Evolutionary conservation across 2,888 invertebrate genomes (phyloP).

Genomic region (Horisme vitalbata): DNA sequence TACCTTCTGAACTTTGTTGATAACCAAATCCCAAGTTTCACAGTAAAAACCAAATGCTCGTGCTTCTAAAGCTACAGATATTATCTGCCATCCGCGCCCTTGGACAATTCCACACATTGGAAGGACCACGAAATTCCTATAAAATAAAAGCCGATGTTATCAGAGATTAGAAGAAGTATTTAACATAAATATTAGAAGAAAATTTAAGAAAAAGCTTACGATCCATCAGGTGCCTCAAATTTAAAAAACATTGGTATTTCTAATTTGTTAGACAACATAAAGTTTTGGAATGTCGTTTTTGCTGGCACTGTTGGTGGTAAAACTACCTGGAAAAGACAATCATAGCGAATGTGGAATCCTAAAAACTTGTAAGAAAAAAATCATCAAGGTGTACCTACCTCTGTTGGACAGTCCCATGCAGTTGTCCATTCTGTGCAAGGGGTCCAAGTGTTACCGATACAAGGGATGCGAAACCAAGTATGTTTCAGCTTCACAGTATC

Average conservation of each 20-base stretch:
- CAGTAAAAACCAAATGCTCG: constrained; percentile 63
- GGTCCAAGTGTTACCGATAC: constrained; percentile 70
- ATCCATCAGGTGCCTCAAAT: constrained; percentile 58
- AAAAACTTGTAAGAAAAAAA: too few species aligned
- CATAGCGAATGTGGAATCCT: neutral
- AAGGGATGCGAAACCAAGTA: constrained; percentile 71
- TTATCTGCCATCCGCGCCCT: constrained; percentile 72
- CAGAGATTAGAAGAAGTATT: constrained; percentile 1
- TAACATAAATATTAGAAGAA: neutral
- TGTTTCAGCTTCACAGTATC: constrained; percentile 54
- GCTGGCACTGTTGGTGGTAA: constrained; percentile 74
- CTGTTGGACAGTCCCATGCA: constrained; percentile 67
- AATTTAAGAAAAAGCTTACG: constrained; percentile 50
- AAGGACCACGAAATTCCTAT: constrained; percentile 66
- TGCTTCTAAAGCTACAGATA: constrained; percentile 72
- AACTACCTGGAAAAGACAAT: constrained; percentile 49
- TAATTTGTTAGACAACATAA: constrained; percentile 69
- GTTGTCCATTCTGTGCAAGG: constrained; percentile 67
- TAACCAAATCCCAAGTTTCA: constrained; percentile 69
- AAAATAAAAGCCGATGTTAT: neutral
- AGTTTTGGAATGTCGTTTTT: constrained; percentile 67
- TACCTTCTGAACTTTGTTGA: constrained; percentile 68
- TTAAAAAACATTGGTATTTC: constrained; percentile 70
- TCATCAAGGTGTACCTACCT: constrained; percentile 43
- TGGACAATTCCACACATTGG: constrained; percentile 74